Percentiles rank a stretch among this genome's conserved stretches.
phyloP scores from a whole-genome alignment of 1,140 invertebrate genomes.

The Drosophila nannoptera region DNA sequence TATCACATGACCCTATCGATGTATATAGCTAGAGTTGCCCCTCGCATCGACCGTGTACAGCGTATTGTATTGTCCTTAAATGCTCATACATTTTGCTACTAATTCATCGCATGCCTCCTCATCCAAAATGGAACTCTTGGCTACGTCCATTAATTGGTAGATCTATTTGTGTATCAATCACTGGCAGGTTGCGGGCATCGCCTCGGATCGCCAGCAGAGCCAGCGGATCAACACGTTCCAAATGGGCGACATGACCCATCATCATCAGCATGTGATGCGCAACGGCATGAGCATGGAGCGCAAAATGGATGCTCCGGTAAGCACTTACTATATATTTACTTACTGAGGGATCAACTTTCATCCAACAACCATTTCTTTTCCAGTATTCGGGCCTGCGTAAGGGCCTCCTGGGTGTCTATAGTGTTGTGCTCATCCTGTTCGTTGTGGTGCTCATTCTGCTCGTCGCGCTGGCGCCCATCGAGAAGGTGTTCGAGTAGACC shows the following conservation, averaged over 20 bases:
- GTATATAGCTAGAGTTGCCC: constrained; percentile 36
- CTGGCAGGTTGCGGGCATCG: constrained; percentile 85
- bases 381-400: constrained; percentile 88
- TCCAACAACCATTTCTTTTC: constrained; percentile 65
- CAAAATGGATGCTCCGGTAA: constrained; percentile 87
- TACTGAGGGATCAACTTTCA: not conserved
- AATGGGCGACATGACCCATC: constrained; percentile 86
- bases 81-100: constrained; percentile 61
- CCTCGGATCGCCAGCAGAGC: constrained; percentile 85
- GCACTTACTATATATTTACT: constrained; percentile 23
- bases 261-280: constrained; percentile 81
- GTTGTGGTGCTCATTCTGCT: constrained; percentile 85
- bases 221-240: constrained; percentile 89
- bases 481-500: constrained; percentile 54
- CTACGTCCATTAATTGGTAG: constrained; percentile 62
- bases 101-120: constrained; percentile 53
- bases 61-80: constrained; percentile 51
- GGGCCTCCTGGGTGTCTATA: constrained; percentile 86
- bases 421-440: constrained; percentile 83
- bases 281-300: constrained; percentile 83
- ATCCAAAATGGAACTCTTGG: constrained; percentile 17
- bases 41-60: constrained; percentile 63
- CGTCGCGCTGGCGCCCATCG: constrained; percentile 87
- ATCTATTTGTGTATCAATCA: constrained; percentile 77
- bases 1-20: constrained; percentile 39